These are phyloP conservation scores for Oophaga sylvatica DNA, from an alignment of 2,797 vertebrate genomes.

Conservation along the genomic window DNA sequence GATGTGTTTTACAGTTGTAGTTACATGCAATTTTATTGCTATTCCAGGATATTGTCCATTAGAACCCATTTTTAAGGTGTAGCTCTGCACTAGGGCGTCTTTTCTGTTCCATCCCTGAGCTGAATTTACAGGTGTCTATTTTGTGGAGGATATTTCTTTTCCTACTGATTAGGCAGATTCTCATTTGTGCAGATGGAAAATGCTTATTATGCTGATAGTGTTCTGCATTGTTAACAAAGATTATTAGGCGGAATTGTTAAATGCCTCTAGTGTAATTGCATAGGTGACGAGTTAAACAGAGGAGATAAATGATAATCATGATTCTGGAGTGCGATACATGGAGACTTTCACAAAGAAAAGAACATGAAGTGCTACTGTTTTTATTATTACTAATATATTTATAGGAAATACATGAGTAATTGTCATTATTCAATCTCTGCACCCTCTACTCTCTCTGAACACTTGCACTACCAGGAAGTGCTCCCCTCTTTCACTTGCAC, in stretches of 20 bases:
- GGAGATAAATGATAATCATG: slow-evolving; percentile 70
- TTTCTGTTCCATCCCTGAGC: neutral
- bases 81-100: neutral
- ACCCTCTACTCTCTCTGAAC: too few relatives aligned
- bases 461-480: too few relatives aligned
- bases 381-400: neutral
- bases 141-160: slow-evolving; percentile 68
- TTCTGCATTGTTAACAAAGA: slow-evolving; percentile 74
- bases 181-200: slow-evolving; percentile 74
- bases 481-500: too few relatives aligned
- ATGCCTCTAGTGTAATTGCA: slow-evolving; percentile 72
- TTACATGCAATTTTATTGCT: neutral
- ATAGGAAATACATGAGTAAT: too few relatives aligned
- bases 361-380: neutral
- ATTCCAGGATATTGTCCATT: neutral
- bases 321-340: slow-evolving; percentile 58
- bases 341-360: slow-evolving; percentile 46
- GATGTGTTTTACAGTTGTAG: neutral
- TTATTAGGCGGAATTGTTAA: slow-evolving; percentile 75
- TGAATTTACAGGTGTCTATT: slow-evolving; percentile 54
- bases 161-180: slow-evolving; percentile 69
- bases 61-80: neutral
- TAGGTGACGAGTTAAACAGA: slow-evolving; percentile 74
- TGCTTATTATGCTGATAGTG: slow-evolving; percentile 73
- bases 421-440: too few relatives aligned